Base-by-base conservation (phyloP, 35 echinoderm and acorn worm species). In the Holothuria glaberrima region DNA sequence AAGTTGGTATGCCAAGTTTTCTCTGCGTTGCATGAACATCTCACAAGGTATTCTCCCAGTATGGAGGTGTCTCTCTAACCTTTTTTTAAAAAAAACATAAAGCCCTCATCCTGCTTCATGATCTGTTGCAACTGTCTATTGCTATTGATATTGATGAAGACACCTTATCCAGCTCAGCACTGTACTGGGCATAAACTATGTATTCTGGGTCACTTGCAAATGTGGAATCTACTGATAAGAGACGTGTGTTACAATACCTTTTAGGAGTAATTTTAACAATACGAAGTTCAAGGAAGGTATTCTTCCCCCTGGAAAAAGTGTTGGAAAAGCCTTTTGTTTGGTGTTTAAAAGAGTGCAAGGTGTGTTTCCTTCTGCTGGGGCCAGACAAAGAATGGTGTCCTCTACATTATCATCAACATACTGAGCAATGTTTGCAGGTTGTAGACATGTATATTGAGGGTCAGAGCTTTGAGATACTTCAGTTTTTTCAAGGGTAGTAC, bases 1-100 rank as follows among this genome's bases (percentile, higher is more conserved):
- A 95, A 4, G 94, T 90, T 71, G 94, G 94, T 36, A 86, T 54
- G 13, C 50, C 50, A 54, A 54, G 50, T 54, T 54, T 2, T 54
- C 5, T 54, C 5, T 5, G 3, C 91, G 92, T 94, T 41, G 87
- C 88, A 21, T 68, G 79, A 22, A 77, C 20, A 48, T 77, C 73
- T 44, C 59, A 36, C 31, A 73, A 21, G 33, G 71, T 48, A 30
- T 19, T 41, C 30, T 81, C 30, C 88, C 88, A 90, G 63, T 63
- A 90, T 29, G 88, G 36, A 21, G 88, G 5, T 54, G 36, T 64
- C 5, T 6, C 64, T 28, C 64, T 25, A 24, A 21, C 13, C 13
- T 54, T 54, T 54, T 41, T 54, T 54, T 9, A 54, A 54, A 54
- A 54, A 41, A 7, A 2, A 14, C 44, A 5, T 46, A 34, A 44